Percentiles rank a stretch among this genome's conserved stretches.
Conservation (phyloP, 1,140 invertebrate species). For the Euschistus heros region DNA sequence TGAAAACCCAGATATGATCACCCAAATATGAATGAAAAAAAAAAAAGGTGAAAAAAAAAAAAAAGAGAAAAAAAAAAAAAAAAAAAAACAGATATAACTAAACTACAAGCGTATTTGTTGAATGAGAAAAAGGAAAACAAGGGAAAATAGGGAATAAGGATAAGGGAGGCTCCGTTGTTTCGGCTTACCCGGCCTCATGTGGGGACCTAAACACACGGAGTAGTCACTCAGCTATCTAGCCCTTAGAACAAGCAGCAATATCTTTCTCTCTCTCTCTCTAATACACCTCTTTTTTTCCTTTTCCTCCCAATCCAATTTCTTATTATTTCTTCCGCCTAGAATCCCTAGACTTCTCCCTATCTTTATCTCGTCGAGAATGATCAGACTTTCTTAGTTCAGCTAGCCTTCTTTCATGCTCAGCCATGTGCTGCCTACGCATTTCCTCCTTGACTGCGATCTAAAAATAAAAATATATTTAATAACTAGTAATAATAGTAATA, state of each 20-base stretch:
- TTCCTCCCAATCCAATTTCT: not conserved
- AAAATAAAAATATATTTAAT: slow-evolving; percentile 19
- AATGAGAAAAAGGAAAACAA: slow-evolving; percentile 17
- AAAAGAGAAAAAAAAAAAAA: slow-evolving; percentile 3
- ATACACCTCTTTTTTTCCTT: not conserved
- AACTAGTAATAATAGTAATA: too few relatives aligned
- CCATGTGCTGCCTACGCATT: slow-evolving; percentile 70
- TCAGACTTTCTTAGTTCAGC: slow-evolving; percentile 49
- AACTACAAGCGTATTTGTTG: slow-evolving; percentile 17
- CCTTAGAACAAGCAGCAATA: not conserved
- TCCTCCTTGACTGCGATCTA: slow-evolving; percentile 81
- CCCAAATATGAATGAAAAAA: slow-evolving; percentile 16
- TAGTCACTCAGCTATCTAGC: not conserved
- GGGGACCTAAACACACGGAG: slow-evolving; percentile 6
- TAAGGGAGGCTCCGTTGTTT: slow-evolving; percentile 5
- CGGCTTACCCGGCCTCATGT: slow-evolving; percentile 20
- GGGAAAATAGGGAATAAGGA: slow-evolving; percentile 2
- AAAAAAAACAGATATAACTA: slow-evolving; percentile 4
- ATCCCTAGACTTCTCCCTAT: slow-evolving; percentile 22
- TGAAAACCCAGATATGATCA: slow-evolving; percentile 16
- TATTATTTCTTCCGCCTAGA: slow-evolving; percentile 16
- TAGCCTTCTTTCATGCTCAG: slow-evolving; percentile 65
- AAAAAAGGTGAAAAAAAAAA: slow-evolving; percentile 14
- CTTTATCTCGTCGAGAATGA: slow-evolving; percentile 27
- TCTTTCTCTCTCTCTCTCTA: slow-evolving; percentile 18